Percentiles rank a stretch among this genome's conserved stretches.
Evolutionary conservation across 2,797 vertebrate genomes (phyloP).

Genomic region (Sparidentex hasta): DNA sequence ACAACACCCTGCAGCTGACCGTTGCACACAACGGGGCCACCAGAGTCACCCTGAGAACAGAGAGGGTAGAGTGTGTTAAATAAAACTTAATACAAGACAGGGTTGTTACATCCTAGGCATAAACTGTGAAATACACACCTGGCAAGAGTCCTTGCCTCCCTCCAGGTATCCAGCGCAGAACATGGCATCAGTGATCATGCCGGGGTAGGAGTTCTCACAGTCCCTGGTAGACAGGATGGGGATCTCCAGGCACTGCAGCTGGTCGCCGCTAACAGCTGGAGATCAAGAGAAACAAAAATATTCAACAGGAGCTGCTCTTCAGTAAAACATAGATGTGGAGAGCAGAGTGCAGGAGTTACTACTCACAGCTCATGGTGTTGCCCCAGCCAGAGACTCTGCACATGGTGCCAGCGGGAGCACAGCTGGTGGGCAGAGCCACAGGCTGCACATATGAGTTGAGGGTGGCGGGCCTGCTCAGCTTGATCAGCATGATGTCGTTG

Average conservation of each 20-base stretch:
- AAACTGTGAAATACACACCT: not conserved
- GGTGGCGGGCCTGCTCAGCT: conserved; percentile 78
- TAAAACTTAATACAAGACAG: not conserved
- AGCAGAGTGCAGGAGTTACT: not conserved
- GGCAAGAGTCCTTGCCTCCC: conserved; percentile 4
- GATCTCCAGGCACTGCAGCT: not conserved
- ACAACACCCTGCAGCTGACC: conserved; percentile 87
- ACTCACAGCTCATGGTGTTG: conserved; percentile 81
- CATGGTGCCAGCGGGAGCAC: conserved; percentile 75
- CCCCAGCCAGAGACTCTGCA: conserved; percentile 88
- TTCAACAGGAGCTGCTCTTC: not conserved
- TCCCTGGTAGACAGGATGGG: not conserved
- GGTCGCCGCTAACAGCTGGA: not conserved
- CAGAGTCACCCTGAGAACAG: conserved; percentile 85
- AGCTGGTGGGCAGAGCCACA: conserved; percentile 80
- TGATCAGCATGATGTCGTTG: conserved; percentile 91
- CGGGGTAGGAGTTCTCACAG: not conserved
- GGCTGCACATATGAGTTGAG: conserved; percentile 79
- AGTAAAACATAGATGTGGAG: not conserved
- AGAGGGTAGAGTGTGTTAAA: not conserved
- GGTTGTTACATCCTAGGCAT: not conserved
- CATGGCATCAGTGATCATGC: not conserved
- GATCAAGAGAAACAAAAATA: not conserved
- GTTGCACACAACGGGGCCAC: conserved; percentile 86
- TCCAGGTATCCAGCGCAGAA: conserved; percentile 1